Evolutionary conservation across 2,888 invertebrate genomes (phyloP), one percentile per base, ranked within the genome.

Genomic region (Callyntrura guangdongensis): DNA sequence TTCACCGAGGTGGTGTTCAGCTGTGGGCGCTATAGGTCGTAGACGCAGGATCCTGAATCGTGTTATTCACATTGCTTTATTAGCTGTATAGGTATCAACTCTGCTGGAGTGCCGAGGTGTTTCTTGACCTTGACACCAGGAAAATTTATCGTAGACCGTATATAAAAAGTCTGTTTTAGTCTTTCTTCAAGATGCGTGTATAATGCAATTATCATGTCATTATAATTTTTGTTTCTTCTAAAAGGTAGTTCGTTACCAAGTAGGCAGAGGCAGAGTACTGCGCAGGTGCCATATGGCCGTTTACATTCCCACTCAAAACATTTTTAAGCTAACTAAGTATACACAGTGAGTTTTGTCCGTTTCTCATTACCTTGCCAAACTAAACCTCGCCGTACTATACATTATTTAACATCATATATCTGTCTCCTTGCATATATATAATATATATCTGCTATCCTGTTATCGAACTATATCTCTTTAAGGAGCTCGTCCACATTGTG

Each of bases 91-190:
- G 11, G 27, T 22, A 61, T n/a, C 36, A 20, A 64, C 45, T 11
- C 14, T 59, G 2, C n/a, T 64, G 20, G n/a, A 25, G 64, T 25
- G 12, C 45, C 11, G 6, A 14, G 36, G 12, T 47, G 14, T 74
- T 20, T 72, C 64, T 59, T 85, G 85, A 85, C 89, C 89, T 89
- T 89, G 89, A 89, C 89, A 89, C 22, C 79, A 74, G 61, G 74
- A 89, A 84, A 67, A 69, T 87, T 61, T 47, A n/a, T 64, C 64
- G 25, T 20, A 59, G 17, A 81, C 2, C 5, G 27, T 36, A 6
- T 9, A 27, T 53, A 14, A 14, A 47, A 67, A 84, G 61, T 47
- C 83, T 77, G 84, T 81, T 77, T 59, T 56, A 64, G 77, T 64
- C 74, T 59, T 45, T 74, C 74, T 49, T 12, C 0, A 36, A 6